A percentile compares a stretch with the other conserved stretches of the same genome.
Evolutionary conservation across 1,140 invertebrate genomes (phyloP).

Genomic region (Drusus annulatus): DNA sequence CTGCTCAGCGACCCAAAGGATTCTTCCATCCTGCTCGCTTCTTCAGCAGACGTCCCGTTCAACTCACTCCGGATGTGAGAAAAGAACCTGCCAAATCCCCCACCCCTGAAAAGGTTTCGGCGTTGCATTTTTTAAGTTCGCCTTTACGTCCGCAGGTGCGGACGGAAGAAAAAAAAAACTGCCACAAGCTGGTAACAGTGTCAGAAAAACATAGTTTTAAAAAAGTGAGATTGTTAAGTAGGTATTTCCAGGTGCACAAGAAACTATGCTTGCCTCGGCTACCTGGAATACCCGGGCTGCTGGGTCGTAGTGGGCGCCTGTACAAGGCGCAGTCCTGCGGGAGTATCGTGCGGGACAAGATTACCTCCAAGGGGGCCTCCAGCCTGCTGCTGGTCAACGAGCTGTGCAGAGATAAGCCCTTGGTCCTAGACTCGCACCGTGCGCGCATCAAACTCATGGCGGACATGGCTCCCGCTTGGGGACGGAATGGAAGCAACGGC

Average conservation of each 20-base stretch:
- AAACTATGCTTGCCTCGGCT: slow-evolving; percentile 61
- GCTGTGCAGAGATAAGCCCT: slow-evolving; percentile 53
- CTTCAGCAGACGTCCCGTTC: slow-evolving; percentile 63
- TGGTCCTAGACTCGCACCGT: slow-evolving; percentile 54
- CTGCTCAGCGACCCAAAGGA: slow-evolving; percentile 43
- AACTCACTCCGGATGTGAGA: slow-evolving; percentile 59
- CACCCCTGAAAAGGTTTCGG: slow-evolving; percentile 53
- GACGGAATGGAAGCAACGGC: too few relatives aligned
- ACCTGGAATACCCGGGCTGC: slow-evolving; percentile 73
- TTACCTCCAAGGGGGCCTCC: slow-evolving; percentile 55
- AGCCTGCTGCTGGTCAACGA: slow-evolving; percentile 57
- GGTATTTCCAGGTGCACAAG: slow-evolving; percentile 75
- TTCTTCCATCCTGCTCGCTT: slow-evolving; percentile 55
- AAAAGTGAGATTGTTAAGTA: slow-evolving; percentile 75
- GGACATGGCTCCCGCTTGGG: slow-evolving; percentile 38
- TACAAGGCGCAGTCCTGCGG: slow-evolving; percentile 76
- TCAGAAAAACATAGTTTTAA: slow-evolving; percentile 68
- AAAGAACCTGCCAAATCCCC: slow-evolving; percentile 63
- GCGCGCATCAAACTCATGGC: slow-evolving; percentile 55
- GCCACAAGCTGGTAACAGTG: slow-evolving; percentile 65
- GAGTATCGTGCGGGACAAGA: slow-evolving; percentile 70
- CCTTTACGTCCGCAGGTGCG: slow-evolving; percentile 55
- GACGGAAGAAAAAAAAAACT: slow-evolving; percentile 65
- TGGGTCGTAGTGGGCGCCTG: slow-evolving; percentile 69
- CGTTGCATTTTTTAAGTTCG: slow-evolving; percentile 41